Conservation (phyloP, 2,797 vertebrate species). For the Streptopelia turtur region DNA sequence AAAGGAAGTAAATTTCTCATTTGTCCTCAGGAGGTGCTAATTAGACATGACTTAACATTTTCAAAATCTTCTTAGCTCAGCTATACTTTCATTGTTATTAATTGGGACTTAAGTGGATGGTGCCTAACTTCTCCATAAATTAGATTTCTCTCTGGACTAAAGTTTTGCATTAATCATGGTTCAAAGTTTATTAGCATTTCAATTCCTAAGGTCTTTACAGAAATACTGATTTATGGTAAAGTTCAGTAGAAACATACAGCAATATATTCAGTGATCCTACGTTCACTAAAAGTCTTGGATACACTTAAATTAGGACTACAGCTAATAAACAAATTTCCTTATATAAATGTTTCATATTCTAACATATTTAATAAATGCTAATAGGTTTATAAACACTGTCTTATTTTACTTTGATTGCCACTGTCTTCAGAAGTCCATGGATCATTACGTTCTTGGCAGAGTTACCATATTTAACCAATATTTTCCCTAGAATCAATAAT, state of each 20-base stretch:
- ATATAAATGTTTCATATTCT: background rate
- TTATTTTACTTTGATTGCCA: background rate
- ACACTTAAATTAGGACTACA: background rate
- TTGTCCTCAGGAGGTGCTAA: background rate
- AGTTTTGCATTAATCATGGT: constrained; percentile 1
- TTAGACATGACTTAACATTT: constrained; percentile 11
- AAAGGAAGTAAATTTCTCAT: background rate
- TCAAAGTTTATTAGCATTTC: background rate
- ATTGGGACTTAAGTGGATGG: background rate
- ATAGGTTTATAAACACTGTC: background rate
- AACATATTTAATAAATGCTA: background rate
- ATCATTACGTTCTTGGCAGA: background rate
- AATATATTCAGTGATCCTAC: background rate
- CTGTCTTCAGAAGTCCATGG: background rate
- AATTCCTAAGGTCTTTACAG: background rate
- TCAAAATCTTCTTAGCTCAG: constrained; percentile 4
- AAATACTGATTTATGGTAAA: background rate
- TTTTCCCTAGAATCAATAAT: background rate
- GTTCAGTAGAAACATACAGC: background rate
- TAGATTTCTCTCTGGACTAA: background rate
- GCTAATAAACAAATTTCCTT: background rate
- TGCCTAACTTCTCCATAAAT: background rate
- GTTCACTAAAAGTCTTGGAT: background rate
- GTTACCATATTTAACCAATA: background rate
- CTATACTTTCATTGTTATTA: constrained; percentile 4